A percentile compares a stretch with the other conserved stretches of the same genome.
phyloP scores from a whole-genome alignment of 64 coral and sea anemone species.

The Stichodactyla mertensii region DNA sequence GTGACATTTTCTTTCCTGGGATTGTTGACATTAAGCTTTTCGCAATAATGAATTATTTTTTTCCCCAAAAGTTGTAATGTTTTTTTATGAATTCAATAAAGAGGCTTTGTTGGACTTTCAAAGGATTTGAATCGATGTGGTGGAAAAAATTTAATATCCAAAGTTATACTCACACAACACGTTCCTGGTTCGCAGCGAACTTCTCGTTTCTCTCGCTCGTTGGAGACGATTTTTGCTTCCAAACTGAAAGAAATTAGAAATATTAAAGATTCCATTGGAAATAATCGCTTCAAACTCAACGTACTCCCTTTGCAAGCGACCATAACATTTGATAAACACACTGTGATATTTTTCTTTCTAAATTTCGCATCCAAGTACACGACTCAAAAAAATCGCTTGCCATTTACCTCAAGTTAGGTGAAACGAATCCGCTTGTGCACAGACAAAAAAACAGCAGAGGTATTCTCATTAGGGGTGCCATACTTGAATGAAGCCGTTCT shows the following conservation, averaged over 20 bases:
- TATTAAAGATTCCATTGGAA: neutral
- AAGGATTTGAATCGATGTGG: neutral
- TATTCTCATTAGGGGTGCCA: slow-evolving; percentile 2
- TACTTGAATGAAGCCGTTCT: neutral
- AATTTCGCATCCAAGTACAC: neutral
- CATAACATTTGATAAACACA: neutral
- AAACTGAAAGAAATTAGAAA: neutral
- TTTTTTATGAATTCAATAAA: slow-evolving; percentile 7
- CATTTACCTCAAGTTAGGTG: neutral
- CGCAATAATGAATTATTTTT: neutral
- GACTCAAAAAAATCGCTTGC: neutral
- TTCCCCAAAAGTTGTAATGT: neutral
- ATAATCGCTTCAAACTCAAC: neutral
- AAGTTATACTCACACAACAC: slow-evolving; percentile 13
- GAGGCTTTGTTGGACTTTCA: slow-evolving; percentile 1
- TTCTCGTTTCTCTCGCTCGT: neutral
- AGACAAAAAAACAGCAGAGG: neutral
- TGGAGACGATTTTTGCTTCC: neutral
- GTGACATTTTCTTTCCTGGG: neutral
- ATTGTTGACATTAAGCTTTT: neutral
- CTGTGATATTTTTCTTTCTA: neutral
- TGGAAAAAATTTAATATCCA: neutral
- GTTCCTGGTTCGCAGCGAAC: slow-evolving; percentile 4
- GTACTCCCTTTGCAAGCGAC: neutral
- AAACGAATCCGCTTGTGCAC: neutral